A percentile compares a stretch with the other conserved stretches of the same genome.
Evolutionary conservation across 2,113 vertebrate species (phyloP).

Genomic region (Pipra filicauda): DNA sequence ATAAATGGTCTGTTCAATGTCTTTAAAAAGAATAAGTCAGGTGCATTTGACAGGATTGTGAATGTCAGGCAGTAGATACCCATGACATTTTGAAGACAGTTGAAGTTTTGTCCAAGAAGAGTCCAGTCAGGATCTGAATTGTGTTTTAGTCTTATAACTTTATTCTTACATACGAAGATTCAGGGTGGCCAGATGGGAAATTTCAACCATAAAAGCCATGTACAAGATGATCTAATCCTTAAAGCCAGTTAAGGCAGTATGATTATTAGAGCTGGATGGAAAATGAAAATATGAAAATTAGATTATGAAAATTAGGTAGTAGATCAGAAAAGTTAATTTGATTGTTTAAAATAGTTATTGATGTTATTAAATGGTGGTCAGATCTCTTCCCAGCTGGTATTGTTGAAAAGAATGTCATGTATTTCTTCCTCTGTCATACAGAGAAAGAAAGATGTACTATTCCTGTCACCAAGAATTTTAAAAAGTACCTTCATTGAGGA

Average conservation of each 20-base stretch:
- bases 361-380: not conserved
- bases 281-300: not conserved
- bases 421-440: not conserved
- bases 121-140: not conserved
- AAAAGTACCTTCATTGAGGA: not conserved
- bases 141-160: not conserved
- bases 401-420: not conserved
- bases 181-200: not conserved
- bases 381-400: not conserved
- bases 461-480: not conserved
- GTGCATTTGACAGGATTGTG: not conserved
- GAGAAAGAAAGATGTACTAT: not conserved
- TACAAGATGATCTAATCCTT: not conserved
- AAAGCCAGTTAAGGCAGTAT: not conserved
- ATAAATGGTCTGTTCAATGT: not conserved
- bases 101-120: not conserved
- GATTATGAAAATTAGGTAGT: not conserved
- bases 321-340: not conserved
- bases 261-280: not conserved
- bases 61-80: not conserved
- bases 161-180: not conserved
- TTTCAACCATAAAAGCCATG: accelerated
- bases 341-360: not conserved
- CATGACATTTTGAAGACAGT: not conserved
- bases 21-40: not conserved